Percentiles rank a stretch among this genome's conserved stretches.
phyloP scores from a whole-genome alignment of 2,113 vertebrate genomes.

The Phoenicopterus ruber region DNA sequence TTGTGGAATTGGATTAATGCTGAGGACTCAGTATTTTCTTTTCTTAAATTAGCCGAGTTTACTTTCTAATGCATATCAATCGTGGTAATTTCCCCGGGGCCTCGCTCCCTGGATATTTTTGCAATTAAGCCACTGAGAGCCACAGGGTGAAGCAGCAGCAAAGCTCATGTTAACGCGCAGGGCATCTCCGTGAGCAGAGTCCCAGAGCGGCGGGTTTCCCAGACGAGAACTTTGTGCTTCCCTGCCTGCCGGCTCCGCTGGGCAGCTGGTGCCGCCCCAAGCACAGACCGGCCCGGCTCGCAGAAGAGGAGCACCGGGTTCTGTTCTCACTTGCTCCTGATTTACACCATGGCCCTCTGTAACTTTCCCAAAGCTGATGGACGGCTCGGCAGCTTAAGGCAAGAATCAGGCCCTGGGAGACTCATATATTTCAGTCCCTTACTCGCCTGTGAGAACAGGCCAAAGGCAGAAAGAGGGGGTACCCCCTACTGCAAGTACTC shows the following conservation, averaged over 20 bases:
- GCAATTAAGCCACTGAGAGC: not conserved
- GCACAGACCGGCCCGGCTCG: rapidly evolving
- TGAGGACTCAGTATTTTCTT: not conserved
- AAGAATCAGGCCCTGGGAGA: not conserved
- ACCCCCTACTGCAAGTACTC: slow-evolving; percentile 22
- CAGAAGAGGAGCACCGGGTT: not conserved
- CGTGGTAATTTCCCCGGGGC: rapidly evolving
- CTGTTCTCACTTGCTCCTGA: not conserved
- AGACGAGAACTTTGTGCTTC: not conserved
- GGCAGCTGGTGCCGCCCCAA: not conserved
- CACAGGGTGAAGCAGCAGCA: not conserved
- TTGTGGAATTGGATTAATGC: not conserved
- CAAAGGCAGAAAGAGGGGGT: slow-evolving; percentile 23
- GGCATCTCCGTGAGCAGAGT: not conserved
- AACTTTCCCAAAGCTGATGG: not conserved
- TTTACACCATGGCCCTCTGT: not conserved
- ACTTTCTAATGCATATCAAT: not conserved
- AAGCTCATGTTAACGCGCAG: not conserved
- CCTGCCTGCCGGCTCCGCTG: not conserved
- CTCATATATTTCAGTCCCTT: not conserved
- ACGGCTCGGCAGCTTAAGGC: not conserved
- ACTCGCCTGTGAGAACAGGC: not conserved
- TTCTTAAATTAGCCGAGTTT: not conserved
- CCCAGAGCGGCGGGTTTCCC: not conserved
- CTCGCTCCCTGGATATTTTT: not conserved